Conservation (phyloP, 2,797 vertebrate species). For the Typhlichthys subterraneus region DNA sequence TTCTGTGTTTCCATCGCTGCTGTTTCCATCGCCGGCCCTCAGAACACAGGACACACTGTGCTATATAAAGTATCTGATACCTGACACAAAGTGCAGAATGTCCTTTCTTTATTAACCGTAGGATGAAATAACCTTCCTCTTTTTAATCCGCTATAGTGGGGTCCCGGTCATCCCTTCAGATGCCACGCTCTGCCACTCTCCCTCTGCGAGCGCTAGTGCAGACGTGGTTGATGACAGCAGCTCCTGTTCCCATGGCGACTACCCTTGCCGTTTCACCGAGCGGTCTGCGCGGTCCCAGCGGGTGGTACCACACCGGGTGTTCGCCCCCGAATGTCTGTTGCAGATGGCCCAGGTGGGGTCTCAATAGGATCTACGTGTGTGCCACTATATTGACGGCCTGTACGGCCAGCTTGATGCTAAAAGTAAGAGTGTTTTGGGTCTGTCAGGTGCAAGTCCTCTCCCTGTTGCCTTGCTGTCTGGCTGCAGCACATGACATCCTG, state of each 20-base stretch:
- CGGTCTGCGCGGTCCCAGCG: constrained; percentile 73
- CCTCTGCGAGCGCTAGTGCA: constrained; percentile 60
- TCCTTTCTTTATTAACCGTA: constrained; percentile 13
- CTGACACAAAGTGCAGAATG: constrained; percentile 12
- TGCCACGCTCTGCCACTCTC: constrained; percentile 51
- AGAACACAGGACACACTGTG: constrained; percentile 21
- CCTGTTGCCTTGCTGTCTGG: constrained; percentile 86
- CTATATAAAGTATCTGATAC: constrained; percentile 12
- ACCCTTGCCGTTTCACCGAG: constrained; percentile 89
- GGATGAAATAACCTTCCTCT: constrained; percentile 42
- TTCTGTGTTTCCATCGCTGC: constrained; percentile 56
- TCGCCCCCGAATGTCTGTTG: constrained; percentile 82
- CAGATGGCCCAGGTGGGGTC: constrained; percentile 73
- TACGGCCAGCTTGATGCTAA: constrained; percentile 3
- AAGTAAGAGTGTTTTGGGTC: not conserved
- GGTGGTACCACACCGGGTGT: constrained; percentile 88
- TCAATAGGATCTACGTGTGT: constrained; percentile 18
- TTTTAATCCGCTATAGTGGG: constrained; percentile 55
- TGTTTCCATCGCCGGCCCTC: constrained; percentile 31
- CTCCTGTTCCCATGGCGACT: constrained; percentile 84
- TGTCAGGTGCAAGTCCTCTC: constrained; percentile 69
- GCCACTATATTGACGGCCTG: not conserved
- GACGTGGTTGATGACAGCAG: constrained; percentile 58
- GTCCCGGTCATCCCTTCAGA: constrained; percentile 48
- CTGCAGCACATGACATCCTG: constrained; percentile 83